These are phyloP conservation scores for Anabacerthia variegaticeps DNA, from an alignment of 2,797 vertebrate species.

Conservation along the genomic window DNA sequence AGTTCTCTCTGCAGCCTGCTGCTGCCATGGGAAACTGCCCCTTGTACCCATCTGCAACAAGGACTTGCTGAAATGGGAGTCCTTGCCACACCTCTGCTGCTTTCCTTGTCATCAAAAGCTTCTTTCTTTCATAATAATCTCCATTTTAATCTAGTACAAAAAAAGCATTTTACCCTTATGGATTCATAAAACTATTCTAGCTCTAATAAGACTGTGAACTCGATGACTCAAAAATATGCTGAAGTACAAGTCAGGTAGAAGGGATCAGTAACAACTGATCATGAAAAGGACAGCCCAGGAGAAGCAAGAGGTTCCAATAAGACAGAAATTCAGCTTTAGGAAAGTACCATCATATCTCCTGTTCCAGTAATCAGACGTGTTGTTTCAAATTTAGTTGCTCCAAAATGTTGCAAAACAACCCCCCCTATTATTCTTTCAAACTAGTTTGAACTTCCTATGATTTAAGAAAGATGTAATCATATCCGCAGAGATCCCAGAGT, in stretches of 20 bases:
- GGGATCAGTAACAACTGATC: neutral
- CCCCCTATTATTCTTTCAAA: neutral
- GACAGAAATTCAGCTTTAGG: neutral
- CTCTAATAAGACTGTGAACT: neutral
- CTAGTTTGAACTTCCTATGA: slow-evolving; percentile 46
- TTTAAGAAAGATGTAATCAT: slow-evolving; percentile 34
- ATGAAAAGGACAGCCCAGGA: neutral
- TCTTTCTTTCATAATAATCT: neutral
- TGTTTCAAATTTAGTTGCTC: neutral
- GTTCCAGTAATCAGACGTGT: neutral
- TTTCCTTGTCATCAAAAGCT: neutral
- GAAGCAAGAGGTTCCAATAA: neutral
- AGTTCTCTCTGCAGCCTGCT: neutral
- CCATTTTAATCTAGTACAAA: neutral
- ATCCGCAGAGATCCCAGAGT: slow-evolving; percentile 20
- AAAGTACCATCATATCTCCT: neutral
- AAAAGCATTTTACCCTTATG: neutral
- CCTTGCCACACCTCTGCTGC: neutral
- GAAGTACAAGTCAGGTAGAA: neutral
- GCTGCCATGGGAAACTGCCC: neutral
- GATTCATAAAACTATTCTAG: neutral
- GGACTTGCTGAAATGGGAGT: neutral
- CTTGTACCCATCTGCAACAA: neutral
- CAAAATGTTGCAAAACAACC: neutral
- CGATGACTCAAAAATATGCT: neutral